A percentile compares a stretch with the other conserved stretches of the same genome.
Conservation (phyloP, 2,888 invertebrate species). For the Polydrusus tereticollis region DNA sequence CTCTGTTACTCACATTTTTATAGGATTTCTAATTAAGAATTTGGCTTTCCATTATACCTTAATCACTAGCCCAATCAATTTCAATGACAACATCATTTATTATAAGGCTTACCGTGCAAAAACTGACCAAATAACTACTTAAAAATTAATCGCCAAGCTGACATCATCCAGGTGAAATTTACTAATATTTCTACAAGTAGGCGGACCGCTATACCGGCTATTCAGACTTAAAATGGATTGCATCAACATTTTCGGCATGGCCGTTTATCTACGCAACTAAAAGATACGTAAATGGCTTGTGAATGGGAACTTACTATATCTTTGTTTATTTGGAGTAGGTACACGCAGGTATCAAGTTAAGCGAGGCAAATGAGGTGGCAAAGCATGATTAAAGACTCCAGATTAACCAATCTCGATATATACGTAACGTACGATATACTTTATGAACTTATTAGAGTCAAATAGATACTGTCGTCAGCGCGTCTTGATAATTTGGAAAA, state of each 20-base stretch:
- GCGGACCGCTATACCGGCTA: slow-evolving; percentile 25
- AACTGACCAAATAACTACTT: slow-evolving; percentile 5
- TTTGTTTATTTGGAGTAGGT: slow-evolving; percentile 4
- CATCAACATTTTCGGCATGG: slow-evolving; percentile 28
- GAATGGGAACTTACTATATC: not conserved
- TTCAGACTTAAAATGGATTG: slow-evolving; percentile 27
- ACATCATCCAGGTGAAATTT: slow-evolving; percentile 44
- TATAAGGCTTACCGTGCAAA: slow-evolving; percentile 1
- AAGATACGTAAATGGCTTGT: slow-evolving; percentile 9
- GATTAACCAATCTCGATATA: no score
- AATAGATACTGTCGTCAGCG: no score
- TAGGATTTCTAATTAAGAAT: no score
- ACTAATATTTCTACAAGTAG: slow-evolving; percentile 28
- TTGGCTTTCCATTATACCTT: no score
- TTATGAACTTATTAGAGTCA: no score
- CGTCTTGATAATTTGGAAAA: no score
- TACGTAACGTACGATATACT: no score
- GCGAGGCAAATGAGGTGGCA: no score
- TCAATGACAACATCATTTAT: not conserved
- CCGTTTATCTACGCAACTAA: slow-evolving; percentile 19
- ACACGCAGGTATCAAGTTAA: no score
- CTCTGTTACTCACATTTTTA: no score
- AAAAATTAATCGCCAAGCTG: slow-evolving; percentile 17
- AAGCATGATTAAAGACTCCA: no score
- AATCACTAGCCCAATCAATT: no score